Conservation (phyloP, 2,797 vertebrate species). For the Enteromius treurensis region DNA sequence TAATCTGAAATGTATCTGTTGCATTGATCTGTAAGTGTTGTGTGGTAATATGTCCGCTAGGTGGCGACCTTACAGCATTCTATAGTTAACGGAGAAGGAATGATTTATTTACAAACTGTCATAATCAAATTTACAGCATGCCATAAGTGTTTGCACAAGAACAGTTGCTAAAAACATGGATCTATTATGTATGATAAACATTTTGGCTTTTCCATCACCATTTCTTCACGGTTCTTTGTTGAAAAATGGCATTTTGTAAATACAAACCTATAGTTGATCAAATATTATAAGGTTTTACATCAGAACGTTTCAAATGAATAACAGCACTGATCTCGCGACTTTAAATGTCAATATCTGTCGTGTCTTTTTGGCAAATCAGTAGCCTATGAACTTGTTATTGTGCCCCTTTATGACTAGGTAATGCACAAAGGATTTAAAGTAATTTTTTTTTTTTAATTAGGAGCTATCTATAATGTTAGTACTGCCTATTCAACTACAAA, state of each 20-base stretch:
- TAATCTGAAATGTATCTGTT: not conserved
- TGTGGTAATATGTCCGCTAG: slow-evolving; percentile 41
- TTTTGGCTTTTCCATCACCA: not conserved
- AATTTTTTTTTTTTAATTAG: no score
- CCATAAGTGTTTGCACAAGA: not conserved
- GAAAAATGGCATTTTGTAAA: not conserved
- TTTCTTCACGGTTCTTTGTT: not conserved
- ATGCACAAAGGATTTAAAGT: not conserved
- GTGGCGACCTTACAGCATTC: slow-evolving; percentile 40
- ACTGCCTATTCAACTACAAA: not conserved
- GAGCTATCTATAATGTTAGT: not conserved
- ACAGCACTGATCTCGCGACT: not conserved
- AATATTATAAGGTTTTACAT: not conserved
- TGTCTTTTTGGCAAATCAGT: not conserved
- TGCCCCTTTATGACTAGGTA: not conserved
- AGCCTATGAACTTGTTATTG: not conserved
- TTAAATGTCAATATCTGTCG: not conserved
- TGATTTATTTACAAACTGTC: not conserved
- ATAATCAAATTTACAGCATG: not conserved
- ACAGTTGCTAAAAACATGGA: not conserved
- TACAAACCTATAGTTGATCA: not conserved
- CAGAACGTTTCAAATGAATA: not conserved
- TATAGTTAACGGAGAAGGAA: not conserved
- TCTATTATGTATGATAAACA: not conserved
- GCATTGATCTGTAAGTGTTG: not conserved